Base-by-base conservation (phyloP, 2,797 vertebrate species). In the Astyanax mexicanus region DNA sequence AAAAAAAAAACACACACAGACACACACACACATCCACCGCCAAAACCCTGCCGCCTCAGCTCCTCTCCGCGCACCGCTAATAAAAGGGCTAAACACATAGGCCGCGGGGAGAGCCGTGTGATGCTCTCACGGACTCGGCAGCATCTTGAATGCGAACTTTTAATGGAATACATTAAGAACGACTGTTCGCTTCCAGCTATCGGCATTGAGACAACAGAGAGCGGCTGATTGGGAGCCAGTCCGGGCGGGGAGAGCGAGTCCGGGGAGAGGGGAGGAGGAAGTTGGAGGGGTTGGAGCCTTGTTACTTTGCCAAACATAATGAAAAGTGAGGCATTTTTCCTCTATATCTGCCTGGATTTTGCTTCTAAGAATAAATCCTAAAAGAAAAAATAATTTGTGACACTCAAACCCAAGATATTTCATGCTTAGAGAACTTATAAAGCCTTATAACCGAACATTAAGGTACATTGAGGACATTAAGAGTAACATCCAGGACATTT, bases 221-320 rank as follows among this genome's bases (percentile, higher is more conserved):
- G 80, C 74, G 86, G 86, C 85, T 86, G 86, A 87, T 80, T 66
- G 51, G 75, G 67, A 47, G 15, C 45, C 15, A 32, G 44, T 57
- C 62, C 11, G 47, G 54, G 40, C 58, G 65, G 21, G 35, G 27
- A 21, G 37, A 68, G 42, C 2, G 13, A 65, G 54, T 27, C 8
- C 9, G 49, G 23, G 49, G 21, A 52, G 38, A 74, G 58, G 72
- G 52, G 62, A n/a, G n/a, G n/a, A n/a, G n/a, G n/a, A n/a, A n/a
- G n/a, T n/a, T n/a, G n/a, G n/a, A n/a, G 25, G 4, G 75, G 75
- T 75, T 82, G 52, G 75, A 77, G 86, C 75, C 79, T 88, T 85
- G 86, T 90, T 86, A 86, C 81, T 49, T 81, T 88, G 80, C 81
- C 35, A 74, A n/a, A 86, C 86, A 85, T 81, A 84, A 64, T 32